Evolutionary conservation across 2,113 vertebrate species (phyloP).

Genomic region (Ardeotis arabs): DNA sequence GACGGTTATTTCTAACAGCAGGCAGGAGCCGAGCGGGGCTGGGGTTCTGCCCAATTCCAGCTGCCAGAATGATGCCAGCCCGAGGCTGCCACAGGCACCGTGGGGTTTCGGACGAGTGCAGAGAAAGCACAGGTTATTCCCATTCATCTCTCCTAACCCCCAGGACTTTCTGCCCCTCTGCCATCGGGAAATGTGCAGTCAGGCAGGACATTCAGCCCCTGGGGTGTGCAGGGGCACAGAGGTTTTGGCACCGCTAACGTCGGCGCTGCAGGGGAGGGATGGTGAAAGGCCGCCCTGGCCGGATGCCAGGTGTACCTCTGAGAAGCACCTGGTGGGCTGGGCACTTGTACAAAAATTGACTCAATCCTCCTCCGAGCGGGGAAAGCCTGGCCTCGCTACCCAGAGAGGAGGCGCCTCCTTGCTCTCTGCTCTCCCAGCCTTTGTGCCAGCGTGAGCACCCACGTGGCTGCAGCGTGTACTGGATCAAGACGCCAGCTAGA

Average conservation of each 20-base stretch:
- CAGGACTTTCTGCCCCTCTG: background rate
- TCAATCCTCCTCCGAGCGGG: background rate
- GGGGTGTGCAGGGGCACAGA: rapidly evolving
- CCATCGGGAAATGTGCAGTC: background rate
- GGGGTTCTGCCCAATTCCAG: background rate
- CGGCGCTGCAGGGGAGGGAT: background rate
- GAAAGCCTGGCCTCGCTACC: background rate
- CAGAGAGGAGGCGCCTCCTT: background rate
- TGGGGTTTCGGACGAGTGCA: background rate
- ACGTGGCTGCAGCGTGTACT: rapidly evolving
- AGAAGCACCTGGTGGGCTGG: background rate
- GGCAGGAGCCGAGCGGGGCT: background rate
- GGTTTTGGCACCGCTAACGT: background rate
- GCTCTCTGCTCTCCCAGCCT: background rate
- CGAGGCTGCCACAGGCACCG: background rate
- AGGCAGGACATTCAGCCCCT: background rate
- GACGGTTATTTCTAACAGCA: background rate
- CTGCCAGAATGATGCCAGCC: background rate
- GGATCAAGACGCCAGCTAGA: rapidly evolving
- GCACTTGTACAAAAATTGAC: background rate
- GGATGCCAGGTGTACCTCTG: background rate
- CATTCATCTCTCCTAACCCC: background rate
- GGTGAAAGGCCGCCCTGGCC: background rate
- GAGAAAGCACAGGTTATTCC: background rate
- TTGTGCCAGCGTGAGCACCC: background rate